Base-by-base conservation (phyloP, 2,113 vertebrate species). In the Eptesicus fuscus region DNA sequence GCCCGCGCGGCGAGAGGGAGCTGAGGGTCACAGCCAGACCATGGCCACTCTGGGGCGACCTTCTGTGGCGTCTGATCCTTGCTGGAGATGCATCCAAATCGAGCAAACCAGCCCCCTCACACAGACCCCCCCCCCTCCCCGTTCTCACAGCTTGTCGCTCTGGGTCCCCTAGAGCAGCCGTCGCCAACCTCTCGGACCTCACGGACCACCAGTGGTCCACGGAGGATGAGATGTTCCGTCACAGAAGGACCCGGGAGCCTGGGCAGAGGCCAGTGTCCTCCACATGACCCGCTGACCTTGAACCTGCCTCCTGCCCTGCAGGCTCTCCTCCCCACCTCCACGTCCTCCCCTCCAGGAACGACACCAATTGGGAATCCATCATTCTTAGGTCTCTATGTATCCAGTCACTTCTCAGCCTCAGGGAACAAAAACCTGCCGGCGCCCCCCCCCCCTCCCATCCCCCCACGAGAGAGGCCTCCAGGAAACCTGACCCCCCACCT, bases 401-500 rank as follows among this genome's bases (percentile, higher is more conserved):
- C 89, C 73, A 63, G 49, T 59, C 63, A 61, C 65, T 84, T 92
- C 30, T 16, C 79, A 30, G 59, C n/a, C 47, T 88, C 28, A 18
- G 49, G 35, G 37, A 44, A 35, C 18, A 30, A n/a, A 53, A 35
- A 35, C 25, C 61, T 22, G 32, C 28, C 5, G 0, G 49, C n/a
- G 37, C 8, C 7, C 6, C 23, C 7, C 18, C 65, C 56, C 23
- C 17, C 23, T 18, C 0, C 1, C 7, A 1, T 10, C 49, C 22
- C 44, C 17, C 3, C 8, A 61, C 7, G 22, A 93, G 25, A 53
- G 56, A 59, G 67, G 70, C 61, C 88, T 92, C 49, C 1, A 37
- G 40, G 83, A 94, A 94, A 79, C 30, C 73, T 90, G 95, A 96
- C 94, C 92, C 61, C 61, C 71, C 80, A 76, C 95, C 83, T 88